phyloP scores from a whole-genome alignment of 2,797 vertebrate species.

The Hephaestus fuliginosus region DNA sequence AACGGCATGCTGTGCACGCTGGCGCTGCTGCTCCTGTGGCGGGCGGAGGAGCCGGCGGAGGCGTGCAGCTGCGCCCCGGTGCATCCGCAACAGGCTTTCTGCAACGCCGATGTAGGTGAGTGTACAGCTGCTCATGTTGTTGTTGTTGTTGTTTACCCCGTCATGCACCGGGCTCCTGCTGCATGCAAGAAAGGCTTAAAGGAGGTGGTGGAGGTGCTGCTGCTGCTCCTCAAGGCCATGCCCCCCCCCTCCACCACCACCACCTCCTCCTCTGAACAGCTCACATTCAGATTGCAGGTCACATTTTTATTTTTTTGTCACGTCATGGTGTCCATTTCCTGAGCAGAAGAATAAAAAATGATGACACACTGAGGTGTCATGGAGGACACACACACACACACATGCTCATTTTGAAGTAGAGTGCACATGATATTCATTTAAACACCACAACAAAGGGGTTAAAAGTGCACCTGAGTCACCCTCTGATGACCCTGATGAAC shows the following conservation, averaged over 20 bases:
- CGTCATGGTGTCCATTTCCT: slow-evolving; percentile 10
- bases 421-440: not conserved
- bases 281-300: slow-evolving; percentile 14
- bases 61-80: slow-evolving; percentile 97
- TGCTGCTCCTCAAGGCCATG: slow-evolving; percentile 63
- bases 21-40: slow-evolving; percentile 87
- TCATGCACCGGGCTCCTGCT: slow-evolving; percentile 34
- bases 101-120: slow-evolving; percentile 96
- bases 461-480: not conserved
- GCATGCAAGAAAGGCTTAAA: too few relatives aligned
- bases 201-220: slow-evolving; percentile 30
- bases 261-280: too few relatives aligned
- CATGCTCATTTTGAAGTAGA: not conserved
- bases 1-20: slow-evolving; percentile 85
- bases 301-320: not conserved
- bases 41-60: slow-evolving; percentile 88
- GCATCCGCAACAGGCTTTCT: slow-evolving; percentile 98
- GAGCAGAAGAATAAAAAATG: too few relatives aligned
- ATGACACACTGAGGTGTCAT: not conserved
- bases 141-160: slow-evolving; percentile 61
- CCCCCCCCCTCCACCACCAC: not conserved
- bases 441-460: slow-evolving; percentile 7
- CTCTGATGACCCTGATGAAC: slow-evolving; percentile 13
- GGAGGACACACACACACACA: slow-evolving; percentile 2
- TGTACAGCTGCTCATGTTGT: slow-evolving; percentile 56